Base-by-base conservation (phyloP, 1,140 invertebrate genomes). In the Cylas formicarius region DNA sequence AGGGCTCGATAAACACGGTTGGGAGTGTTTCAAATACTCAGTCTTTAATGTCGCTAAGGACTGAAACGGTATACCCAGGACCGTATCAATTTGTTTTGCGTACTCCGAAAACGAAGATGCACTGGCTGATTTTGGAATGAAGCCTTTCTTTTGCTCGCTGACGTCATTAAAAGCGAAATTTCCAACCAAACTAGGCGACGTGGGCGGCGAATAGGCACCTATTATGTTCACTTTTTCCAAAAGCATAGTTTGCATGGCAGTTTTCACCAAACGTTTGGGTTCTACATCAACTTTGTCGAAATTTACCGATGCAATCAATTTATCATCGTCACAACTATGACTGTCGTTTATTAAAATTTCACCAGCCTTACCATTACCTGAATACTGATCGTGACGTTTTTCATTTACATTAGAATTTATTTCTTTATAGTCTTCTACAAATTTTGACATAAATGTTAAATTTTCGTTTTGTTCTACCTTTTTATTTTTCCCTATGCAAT, bases 181-280 rank as follows among this genome's bases (percentile, higher is more conserved):
- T 13, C 17, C 27, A 42, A 46, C 38, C 14, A 31, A 16, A 14
- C 16, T 51, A 10, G 61, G 59, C n/a, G 59, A 60, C 24, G 49
- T 50, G 31, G 61, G 59, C 2, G 59, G 61, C 3, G 60, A 57
- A 27, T 61, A 62, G 6, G 57, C 58, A 11, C 56, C 55, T 8
- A 62, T 42, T 20, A 64, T 32, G 41, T 63, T 57, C 14, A 59
- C 57, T 56, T 64, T 66, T 13, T 69, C 67, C 17, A 67, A 48
- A 8, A 67, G 50, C 41, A 67, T 65, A 28, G 61, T 63, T 50
- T 67, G 55, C 33, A 67, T 57, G 14, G 65, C 67, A 22, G 65
- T 63, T 44, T 63, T 56, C 16, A 67, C 35, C 34, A 68, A 50
- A 24, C 60, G 49, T 42, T 54, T 49, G 5, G 48, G 24, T 47